phyloP scores from a whole-genome alignment of 2,888 invertebrate genomes.

The Diarsia mendica region DNA sequence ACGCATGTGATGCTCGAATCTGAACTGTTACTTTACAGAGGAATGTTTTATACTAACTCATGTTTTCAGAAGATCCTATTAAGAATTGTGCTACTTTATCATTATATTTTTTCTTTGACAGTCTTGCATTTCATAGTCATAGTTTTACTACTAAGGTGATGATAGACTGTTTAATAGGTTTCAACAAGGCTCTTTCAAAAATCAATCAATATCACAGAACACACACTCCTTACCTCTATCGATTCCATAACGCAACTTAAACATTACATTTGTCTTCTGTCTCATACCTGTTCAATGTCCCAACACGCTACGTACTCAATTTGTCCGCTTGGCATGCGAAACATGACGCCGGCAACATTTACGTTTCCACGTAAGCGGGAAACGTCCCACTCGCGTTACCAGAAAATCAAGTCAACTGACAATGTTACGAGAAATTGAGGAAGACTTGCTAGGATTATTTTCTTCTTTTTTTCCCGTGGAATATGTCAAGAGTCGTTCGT shows the following conservation, averaged over 20 bases:
- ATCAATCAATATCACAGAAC: no score
- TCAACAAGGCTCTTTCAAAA: no score
- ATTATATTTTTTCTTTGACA: no score
- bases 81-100: no score
- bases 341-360: conserved; percentile 80
- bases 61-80: no score
- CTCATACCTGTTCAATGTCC: conserved; percentile 32
- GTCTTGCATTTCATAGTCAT: no score
- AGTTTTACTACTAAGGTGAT: no score
- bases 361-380: conserved; percentile 75
- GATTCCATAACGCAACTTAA: background rate
- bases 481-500: conserved; percentile 57
- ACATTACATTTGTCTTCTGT: conserved; percentile 18
- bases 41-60: no score
- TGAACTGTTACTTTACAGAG: no score
- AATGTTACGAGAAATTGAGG: conserved; percentile 74
- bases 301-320: conserved; percentile 75
- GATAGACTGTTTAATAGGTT: no score
- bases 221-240: no score
- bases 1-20: no score
- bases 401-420: conserved; percentile 78
- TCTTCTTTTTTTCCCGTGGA: conserved; percentile 43
- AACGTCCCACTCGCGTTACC: conserved; percentile 77
- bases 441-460: conserved; percentile 67
- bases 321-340: conserved; percentile 77